Base-by-base conservation (phyloP, 1,140 invertebrate species). In the Mylabris phalerata region DNA sequence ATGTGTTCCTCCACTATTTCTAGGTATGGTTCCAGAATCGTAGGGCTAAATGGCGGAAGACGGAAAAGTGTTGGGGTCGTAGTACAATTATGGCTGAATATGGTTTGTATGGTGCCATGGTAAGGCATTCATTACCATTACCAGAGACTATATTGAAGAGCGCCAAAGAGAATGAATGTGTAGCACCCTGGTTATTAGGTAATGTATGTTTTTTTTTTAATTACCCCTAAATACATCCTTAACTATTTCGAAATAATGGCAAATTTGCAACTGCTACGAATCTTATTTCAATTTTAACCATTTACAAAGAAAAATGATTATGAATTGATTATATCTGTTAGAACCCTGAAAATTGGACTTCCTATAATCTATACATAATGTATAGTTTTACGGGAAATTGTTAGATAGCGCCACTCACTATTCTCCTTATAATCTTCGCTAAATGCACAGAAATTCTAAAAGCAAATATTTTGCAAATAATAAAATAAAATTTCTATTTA, bases 31-130 rank as follows among this genome's bases (percentile, higher is more conserved):
- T 98, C 76, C 94, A 99, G 80, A 98, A 99, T 75, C 82, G 95
- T 25, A 81, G 95, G 56, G 95, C 95, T 63, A 98, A 98, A 76
- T 98, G 95, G 95, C 86, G 96, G 54, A 98, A 98, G 76, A 98
- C 95, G 13, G 95, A 98, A 78, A 98, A 99, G 76, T 98, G 93
- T 68, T 99, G 96, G 96, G 97, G 96, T 6, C 85, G 95, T 65
- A 95, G 92, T 73, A 98, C 95, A 62, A 98, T 98, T 74, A 98
- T 98, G 96, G 96, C 96, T 50, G 97, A 99, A 77, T 99, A 99
- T 71, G 97, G 97, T 0, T 81, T 99, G 1, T 99, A 99, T 73
- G 97, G 97, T 1, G 97, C 97, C 46, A 99, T 99, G 96, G 95
- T 98, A 48, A 80, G 96, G 60, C 96, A 98, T 78, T 97, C 94